phyloP scores from a whole-genome alignment of 2,888 invertebrate species.

The Exocentrus adspersus region DNA sequence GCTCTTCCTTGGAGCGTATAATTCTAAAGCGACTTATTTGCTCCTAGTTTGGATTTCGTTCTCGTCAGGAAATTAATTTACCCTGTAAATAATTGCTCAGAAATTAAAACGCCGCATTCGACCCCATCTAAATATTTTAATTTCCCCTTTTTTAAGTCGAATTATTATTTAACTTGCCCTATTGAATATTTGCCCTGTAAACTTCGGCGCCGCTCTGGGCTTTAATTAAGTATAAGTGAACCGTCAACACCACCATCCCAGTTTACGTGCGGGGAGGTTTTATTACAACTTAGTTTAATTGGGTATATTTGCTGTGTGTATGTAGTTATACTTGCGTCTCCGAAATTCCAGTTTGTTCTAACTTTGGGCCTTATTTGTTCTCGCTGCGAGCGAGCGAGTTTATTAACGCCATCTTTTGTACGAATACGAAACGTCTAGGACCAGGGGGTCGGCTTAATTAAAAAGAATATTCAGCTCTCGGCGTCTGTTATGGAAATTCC shows the following conservation, averaged over 20 bases:
- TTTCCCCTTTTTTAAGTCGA: background rate
- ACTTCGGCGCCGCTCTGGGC: background rate
- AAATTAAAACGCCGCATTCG: too few species aligned
- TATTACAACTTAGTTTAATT: constrained; percentile 14
- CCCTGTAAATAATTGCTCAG: too few species aligned
- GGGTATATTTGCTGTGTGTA: constrained; percentile 1
- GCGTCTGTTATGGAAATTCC: too few species aligned
- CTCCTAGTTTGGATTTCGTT: too few species aligned
- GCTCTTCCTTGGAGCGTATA: too few species aligned
- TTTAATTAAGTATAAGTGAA: constrained; percentile 13
- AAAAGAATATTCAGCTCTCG: too few species aligned
- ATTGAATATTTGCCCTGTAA: background rate
- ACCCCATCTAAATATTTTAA: background rate
- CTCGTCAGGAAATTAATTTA: too few species aligned
- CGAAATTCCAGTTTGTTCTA: background rate
- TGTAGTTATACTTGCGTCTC: background rate
- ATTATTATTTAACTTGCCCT: background rate
- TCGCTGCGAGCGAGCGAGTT: too few species aligned
- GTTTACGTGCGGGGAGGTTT: background rate
- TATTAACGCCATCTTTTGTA: too few species aligned
- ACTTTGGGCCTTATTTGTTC: background rate
- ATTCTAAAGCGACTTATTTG: too few species aligned
- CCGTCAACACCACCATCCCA: background rate
- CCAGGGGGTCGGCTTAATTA: too few species aligned
- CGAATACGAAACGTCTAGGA: too few species aligned